Conservation (phyloP, 2,113 vertebrate genomes). For the Peromyscus californicus region DNA sequence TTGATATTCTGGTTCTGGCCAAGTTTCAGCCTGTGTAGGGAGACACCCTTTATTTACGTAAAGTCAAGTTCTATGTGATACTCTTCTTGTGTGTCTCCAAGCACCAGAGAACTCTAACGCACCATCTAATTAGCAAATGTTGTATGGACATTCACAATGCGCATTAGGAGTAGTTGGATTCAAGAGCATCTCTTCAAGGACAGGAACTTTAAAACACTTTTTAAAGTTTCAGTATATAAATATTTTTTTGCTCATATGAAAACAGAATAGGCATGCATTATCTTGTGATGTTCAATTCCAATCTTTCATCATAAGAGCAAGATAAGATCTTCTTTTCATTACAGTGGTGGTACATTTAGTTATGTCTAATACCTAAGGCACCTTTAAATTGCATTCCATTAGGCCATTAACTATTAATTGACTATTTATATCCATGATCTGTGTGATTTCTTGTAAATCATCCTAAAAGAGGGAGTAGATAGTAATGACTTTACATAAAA, state of each 20-base stretch:
- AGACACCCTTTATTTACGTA: not conserved
- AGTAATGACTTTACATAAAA: not conserved
- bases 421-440: not conserved
- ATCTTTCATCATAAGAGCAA: not conserved
- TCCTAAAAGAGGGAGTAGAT: not conserved
- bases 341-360: not conserved
- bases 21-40: not conserved
- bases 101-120: not conserved
- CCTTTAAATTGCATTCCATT: slow-evolving; percentile 37
- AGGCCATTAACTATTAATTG: not conserved
- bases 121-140: not conserved
- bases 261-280: slow-evolving; percentile 24
- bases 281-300: not conserved
- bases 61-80: not conserved
- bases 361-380: not conserved
- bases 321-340: not conserved
- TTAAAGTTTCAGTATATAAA: not conserved
- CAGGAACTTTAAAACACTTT: not conserved
- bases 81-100: not conserved
- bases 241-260: not conserved
- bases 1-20: not conserved
- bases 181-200: slow-evolving; percentile 26
- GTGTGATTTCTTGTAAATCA: not conserved
- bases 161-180: not conserved
- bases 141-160: not conserved